Evolutionary conservation across 2,888 invertebrate genomes (phyloP), one percentile per base, ranked within the genome.

Genomic region (Mythimna impura): DNA sequence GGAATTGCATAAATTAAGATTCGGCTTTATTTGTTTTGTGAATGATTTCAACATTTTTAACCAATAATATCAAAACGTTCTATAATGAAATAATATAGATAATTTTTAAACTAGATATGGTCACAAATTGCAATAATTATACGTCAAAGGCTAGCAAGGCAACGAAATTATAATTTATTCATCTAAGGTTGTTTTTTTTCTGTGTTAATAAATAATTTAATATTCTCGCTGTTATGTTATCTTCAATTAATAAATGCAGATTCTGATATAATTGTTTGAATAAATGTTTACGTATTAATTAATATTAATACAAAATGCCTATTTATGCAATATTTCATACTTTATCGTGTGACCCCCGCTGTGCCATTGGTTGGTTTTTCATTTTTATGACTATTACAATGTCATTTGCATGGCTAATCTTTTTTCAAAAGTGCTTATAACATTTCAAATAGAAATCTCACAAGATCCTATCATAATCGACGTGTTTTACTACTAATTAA

Each of bases 241-340:
- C 30, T 81, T 80, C 65, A 82, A 85, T 76, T 86, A 81, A 47
- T 72, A 66, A 68, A 84, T 81, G 77, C 64, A 81, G 64, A 81
- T 85, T 73, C 55, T 76, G n/a, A 73, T 71, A 65, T 76, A 64
- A 81, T 79, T 73, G 71, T 69, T 36, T 58, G 82, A 78, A 81
- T 76, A 81, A 81, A 86, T 86, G 78, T 82, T 76, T 83, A 66
- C 65, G 63, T 83, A 80, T 83, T 65, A 71, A 83, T 83, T 80
- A 63, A 77, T 77, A 70, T 80, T 68, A 82, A 71, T 55, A 76
- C 30, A 73, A 71, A 81, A 72, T 58, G 47, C 17, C 60, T 74
- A 76, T 78, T 80, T 73, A 76, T 73, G 70, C 40, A 65, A 73
- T 64, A 70, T 54, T 58, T 25, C n/a, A 73, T 65, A 73, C 63